A percentile compares a stretch with the other conserved stretches of the same genome.
phyloP scores from a whole-genome alignment of 2,888 invertebrate genomes.

The Phlogophora meticulosa region DNA sequence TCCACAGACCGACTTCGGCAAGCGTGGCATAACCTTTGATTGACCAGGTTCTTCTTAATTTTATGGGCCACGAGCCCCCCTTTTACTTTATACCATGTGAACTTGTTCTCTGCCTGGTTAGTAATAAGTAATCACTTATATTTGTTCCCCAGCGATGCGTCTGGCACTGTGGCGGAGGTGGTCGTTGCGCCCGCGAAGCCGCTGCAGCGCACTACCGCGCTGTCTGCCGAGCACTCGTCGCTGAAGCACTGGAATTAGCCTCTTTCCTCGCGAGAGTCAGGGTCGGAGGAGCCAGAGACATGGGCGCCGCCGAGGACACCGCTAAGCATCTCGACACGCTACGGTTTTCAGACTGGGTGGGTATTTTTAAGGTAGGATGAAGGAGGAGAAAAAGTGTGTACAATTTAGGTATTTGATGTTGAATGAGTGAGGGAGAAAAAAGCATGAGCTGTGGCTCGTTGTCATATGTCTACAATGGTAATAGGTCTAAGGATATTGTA shows the following conservation, averaged over 20 bases:
- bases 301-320: constrained; percentile 92
- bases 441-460: background rate
- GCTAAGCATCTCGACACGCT: constrained; percentile 95
- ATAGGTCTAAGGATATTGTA: background rate
- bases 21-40: too few relatives aligned
- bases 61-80: too few relatives aligned
- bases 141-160: constrained; percentile 82
- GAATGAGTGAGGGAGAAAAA: background rate
- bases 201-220: constrained; percentile 96
- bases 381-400: constrained; percentile 5
- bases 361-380: constrained; percentile 72
- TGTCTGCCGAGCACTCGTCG: constrained; percentile 97
- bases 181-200: constrained; percentile 88
- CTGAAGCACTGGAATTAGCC: constrained; percentile 97
- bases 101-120: background rate
- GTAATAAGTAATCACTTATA: background rate
- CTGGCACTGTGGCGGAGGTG: constrained; percentile 88
- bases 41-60: too few relatives aligned
- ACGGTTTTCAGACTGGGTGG: constrained; percentile 97
- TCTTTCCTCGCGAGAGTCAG: constrained; percentile 97
- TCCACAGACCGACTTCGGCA: too few relatives aligned
- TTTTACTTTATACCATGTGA: background rate
- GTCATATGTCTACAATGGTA: background rate
- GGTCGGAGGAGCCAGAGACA: constrained; percentile 92
- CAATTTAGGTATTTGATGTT: constrained; percentile 17